Conservation (phyloP, 2,797 vertebrate species). For the Chrysocyon brachyurus region DNA sequence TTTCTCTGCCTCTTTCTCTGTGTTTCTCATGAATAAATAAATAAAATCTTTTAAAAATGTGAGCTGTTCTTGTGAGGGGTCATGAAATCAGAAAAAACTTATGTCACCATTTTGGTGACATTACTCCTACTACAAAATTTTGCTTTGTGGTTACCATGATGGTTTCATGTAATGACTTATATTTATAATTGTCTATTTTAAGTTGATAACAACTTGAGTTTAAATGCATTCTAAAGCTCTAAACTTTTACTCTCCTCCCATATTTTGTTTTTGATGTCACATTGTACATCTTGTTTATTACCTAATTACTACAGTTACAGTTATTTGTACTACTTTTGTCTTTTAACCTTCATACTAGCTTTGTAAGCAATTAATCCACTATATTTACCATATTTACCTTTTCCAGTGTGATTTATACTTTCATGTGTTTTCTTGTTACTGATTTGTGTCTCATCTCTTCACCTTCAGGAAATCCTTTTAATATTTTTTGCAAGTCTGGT, state of each 20-base stretch:
- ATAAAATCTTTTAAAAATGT: neutral
- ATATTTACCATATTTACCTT: neutral
- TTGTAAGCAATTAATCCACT: neutral
- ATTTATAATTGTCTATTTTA: neutral
- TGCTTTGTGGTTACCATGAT: neutral
- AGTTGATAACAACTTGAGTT: neutral
- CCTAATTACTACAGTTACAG: neutral
- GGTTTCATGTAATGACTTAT: neutral
- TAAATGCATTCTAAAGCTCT: neutral
- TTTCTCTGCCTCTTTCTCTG: no score
- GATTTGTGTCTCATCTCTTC: no score
- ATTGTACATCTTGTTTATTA: neutral
- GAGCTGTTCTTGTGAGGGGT: neutral
- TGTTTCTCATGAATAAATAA: no score
- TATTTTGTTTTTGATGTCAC: neutral
- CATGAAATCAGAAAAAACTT: neutral
- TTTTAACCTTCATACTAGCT: neutral
- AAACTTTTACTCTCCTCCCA: neutral
- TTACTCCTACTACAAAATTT: neutral
- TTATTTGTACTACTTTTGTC: neutral
- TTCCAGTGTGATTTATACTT: no score
- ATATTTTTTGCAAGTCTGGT: neutral
- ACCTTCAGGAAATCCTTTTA: neutral
- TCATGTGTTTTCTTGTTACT: neutral
- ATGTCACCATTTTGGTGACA: neutral